These are phyloP conservation scores for Eulemur coronatus DNA, from an alignment of 2,797 vertebrate genomes.

Conservation along the genomic window DNA sequence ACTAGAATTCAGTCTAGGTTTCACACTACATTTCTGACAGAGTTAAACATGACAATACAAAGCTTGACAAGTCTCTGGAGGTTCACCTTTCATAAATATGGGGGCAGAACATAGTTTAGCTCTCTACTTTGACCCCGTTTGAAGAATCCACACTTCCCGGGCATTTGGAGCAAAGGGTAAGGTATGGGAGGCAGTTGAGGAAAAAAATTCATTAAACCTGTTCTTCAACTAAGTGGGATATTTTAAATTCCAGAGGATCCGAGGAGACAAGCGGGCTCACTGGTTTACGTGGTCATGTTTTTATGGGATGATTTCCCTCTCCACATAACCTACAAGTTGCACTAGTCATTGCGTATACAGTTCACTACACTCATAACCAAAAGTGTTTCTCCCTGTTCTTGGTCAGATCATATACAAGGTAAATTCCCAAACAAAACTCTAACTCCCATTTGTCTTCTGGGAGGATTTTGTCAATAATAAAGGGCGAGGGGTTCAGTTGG, in stretches of 20 bases:
- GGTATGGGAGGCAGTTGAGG: background rate
- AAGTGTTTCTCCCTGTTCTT: background rate
- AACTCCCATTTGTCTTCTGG: slow-evolving; percentile 27
- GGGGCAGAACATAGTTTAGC: background rate
- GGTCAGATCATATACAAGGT: slow-evolving; percentile 55
- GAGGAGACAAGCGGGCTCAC: background rate
- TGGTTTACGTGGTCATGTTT: background rate
- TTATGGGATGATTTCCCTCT: background rate
- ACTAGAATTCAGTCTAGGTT: slow-evolving; percentile 14
- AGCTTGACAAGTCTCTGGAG: background rate
- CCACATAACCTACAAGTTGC: background rate
- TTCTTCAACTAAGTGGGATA: background rate
- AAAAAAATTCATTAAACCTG: background rate
- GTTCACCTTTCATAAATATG: background rate
- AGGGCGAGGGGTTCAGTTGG: background rate
- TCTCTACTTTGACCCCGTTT: background rate
- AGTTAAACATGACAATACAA: background rate
- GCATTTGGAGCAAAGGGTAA: background rate
- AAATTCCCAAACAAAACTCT: slow-evolving; percentile 49
- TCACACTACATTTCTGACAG: background rate
- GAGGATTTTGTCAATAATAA: slow-evolving; percentile 17
- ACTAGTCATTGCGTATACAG: background rate
- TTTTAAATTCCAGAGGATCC: background rate
- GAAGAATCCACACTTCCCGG: background rate
- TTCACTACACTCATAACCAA: background rate